Base-by-base conservation (phyloP, 92 coral and sea anemone genomes). In the Umimayanthus chanpuru region DNA sequence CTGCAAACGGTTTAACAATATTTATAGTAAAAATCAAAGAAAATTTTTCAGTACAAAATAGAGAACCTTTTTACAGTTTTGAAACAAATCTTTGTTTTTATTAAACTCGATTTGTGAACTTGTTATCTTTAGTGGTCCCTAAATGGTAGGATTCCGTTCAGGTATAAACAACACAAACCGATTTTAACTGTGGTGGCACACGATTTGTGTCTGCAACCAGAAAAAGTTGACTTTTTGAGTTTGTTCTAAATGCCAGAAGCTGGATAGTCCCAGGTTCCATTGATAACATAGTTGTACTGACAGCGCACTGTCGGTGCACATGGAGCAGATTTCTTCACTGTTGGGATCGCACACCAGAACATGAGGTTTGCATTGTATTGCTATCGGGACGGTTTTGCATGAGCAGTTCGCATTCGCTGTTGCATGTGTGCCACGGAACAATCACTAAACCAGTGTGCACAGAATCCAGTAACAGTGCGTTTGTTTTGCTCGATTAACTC, bases 241-340 rank as follows among this genome's bases (percentile, higher is more conserved):
- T 78, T 49, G 50, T 29, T 10, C 43, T 70, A 5, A n/a, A 16
- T 65, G 47, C 86, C 61, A 81, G 85, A 81, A 81, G 85, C 53
- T 81, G 71, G 26, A 30, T 80, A 53, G 71, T 49, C 4, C 32
- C 38, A 23, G 11, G 28, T 72, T 72, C 38, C 40, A 28, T 72
- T 32, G 5, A 29, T 11, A 29, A 61, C 26, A 61, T 20, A 18
- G 68, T 20, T 18, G 2, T 18, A 61, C 68, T 20, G 68, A 18
- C 26, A 21, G 68, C 9, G 11, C 23, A 1, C 23, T 56, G 20
- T 56, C 23, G 58, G 49, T 25, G 11, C 18, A 78, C 82, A 47
- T 49, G 25, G 66, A 78, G 41, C 30, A 78, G 36, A 49, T 47
- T 47, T 28, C 55, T 49, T 53, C 68, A 61, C 68, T 61, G n/a